Base-by-base conservation (phyloP, 2,888 invertebrate genomes). In the Parascotia fuliginaria region DNA sequence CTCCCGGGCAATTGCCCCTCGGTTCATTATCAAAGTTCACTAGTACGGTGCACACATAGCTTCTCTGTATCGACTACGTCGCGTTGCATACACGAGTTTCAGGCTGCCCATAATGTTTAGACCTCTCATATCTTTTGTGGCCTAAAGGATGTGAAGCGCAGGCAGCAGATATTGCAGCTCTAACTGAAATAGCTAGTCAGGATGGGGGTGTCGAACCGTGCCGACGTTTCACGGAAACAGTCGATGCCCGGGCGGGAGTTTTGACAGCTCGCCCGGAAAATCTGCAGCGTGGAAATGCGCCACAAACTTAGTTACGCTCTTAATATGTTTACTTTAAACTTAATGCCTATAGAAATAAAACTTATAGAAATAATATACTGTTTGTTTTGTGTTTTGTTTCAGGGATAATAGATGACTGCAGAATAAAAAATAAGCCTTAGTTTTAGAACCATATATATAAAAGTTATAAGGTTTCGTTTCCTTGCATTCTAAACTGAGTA, bases 21-120 rank as follows among this genome's bases (percentile, higher is more conserved):
- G 83, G 91, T 91, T 91, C 91, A 91, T 91, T 91, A 91, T 84
- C 90, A 91, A 91, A 90, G 91, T 91, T 91, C 91, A 91, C 85
- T 89, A 86, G 88, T 86, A 85, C 89, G 82, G 45, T 74, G 78
- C 85, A 84, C 87, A 87, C 85, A 79, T 68, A 71, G 55, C 52
- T 33, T 51, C 13, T 29, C 43, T 57, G 55, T 64, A 60, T 64
- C 47, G 56, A 70, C 62, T 55, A 66, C 54, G 61, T 60, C 65
- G 65, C 71, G 64, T 41, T 76, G 73, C 76, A 77, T 74, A 73
- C 73, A 74, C 53, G 62, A 60, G 52, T 24, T 65, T 41, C 47
- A 32, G 36, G 37, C 36, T 24, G 31, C 51, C 81, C 78, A 73
- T 37, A 37, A 41, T 50, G 61, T 9, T 12, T 33, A 65, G 85